These are phyloP conservation scores for Bos taurus DNA, from an alignment of 2,113 vertebrate genomes.

Conservation along the genomic window DNA sequence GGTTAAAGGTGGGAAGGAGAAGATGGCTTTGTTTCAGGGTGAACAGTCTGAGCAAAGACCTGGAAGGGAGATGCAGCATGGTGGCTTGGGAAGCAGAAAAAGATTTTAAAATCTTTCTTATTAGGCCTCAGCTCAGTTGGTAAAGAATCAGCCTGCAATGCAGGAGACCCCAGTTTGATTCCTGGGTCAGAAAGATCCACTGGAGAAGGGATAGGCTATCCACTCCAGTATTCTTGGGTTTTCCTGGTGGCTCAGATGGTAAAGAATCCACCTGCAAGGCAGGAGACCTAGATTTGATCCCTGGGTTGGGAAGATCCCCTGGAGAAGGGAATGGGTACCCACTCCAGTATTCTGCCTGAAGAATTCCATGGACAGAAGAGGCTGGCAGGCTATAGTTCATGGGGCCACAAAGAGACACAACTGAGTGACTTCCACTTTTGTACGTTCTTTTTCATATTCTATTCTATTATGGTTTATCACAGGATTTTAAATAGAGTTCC, in stretches of 20 bases:
- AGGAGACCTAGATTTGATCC: not conserved
- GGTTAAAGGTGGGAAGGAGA: not conserved
- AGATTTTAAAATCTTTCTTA: not conserved
- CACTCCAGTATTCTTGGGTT: not conserved
- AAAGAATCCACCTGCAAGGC: not conserved
- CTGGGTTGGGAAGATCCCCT: not conserved
- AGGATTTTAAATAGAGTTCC: not conserved
- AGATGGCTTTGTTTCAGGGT: not conserved
- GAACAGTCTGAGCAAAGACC: not conserved
- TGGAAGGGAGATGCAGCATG: not conserved
- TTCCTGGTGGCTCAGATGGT: not conserved
- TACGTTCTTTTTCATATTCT: not conserved
- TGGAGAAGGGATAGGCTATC: not conserved
- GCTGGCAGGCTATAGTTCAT: not conserved
- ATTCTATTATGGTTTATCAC: not conserved
- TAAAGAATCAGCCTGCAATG: not conserved
- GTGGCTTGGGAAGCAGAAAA: not conserved
- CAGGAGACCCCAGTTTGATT: not conserved
- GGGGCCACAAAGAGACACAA: not conserved
- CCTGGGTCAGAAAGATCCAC: not conserved
- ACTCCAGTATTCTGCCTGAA: not conserved
- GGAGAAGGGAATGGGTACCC: not conserved
- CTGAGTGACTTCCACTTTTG: not conserved
- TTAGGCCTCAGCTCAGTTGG: not conserved
- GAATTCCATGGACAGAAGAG: not conserved